Evolutionary conservation across 2,797 vertebrate species (phyloP).

Genomic region (Paramormyrops hopkinsi): DNA sequence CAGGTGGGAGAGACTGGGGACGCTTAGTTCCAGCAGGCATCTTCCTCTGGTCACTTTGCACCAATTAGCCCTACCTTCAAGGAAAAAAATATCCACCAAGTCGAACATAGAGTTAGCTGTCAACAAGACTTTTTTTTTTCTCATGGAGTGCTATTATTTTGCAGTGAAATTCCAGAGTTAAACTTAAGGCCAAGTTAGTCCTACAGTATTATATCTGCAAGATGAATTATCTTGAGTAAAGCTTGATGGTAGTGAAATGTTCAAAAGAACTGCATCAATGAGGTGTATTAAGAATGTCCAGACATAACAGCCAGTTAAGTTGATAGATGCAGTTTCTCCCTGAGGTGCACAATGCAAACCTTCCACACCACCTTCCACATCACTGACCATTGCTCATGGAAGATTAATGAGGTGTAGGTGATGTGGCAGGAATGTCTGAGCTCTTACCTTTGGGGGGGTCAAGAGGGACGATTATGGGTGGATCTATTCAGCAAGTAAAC

Average conservation of each 20-base stretch:
- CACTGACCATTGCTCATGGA: background rate
- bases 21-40: slow-evolving; percentile 22
- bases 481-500: background rate
- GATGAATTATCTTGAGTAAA: background rate
- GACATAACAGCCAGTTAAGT: background rate
- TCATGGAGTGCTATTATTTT: background rate
- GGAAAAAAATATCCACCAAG: background rate
- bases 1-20: background rate
- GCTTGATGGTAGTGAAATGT: background rate
- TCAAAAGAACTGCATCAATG: background rate
- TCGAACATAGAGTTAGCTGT: background rate
- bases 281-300: background rate
- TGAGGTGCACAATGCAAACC: background rate
- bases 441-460: background rate
- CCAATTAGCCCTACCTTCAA: slow-evolving; percentile 46
- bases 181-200: background rate
- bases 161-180: background rate
- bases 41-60: slow-evolving; percentile 42
- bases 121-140: background rate
- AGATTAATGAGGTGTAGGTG: background rate
- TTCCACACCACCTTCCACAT: background rate
- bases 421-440: background rate
- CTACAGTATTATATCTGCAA: background rate
- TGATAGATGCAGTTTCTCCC: background rate
- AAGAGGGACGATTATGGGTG: background rate